Base-by-base conservation (phyloP, 2,888 invertebrate species). In the Nudaria mundana region DNA sequence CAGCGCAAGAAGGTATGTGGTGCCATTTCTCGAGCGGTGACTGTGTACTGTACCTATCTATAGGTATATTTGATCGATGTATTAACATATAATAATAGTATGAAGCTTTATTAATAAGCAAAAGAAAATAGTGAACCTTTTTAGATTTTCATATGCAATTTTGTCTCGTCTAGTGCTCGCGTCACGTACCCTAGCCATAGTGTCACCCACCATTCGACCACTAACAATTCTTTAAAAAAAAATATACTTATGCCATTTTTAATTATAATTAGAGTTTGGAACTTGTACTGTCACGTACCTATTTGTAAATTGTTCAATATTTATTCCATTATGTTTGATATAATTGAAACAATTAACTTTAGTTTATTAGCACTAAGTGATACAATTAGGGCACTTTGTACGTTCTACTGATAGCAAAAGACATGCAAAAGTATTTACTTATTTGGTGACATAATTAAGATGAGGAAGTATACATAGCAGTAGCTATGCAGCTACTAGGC, bases 331-430 rank as follows among this genome's bases (percentile, higher is more conserved):
- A 15, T 44, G 34, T 51, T 48, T 48, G 39, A 13, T 45, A 30
- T 32, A 37, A 34, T 24, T 36, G 16, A 29, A 34, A 34, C 35
- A 23, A 39, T 10, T 33, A 47, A 45, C 48, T 18, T 57, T 58
- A 58, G 47, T 49, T 23, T 30, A 18, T 47, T 45, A 51, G 47
- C 37, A 16, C 15, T 50, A 44, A 18, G 34, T 38, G 48, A 34
- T 47, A 37, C 50, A 48, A 42, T 23, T 40, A 40, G 56, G 33
- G 40, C 37, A 43, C 33, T 46, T 47, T 31, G 55, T 55, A 40
- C 46, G 36, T 44, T 47, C 31, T 37, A 37, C 35, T 24, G 39
- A 31, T 44, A 43, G 30, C 37, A 23, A 12, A 28, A 29, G 24
- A 28, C 15, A 36, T 30, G 15, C 24, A 33, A 28, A 28, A 32